Evolutionary conservation across 2,888 invertebrate species (phyloP), one percentile per base, ranked within the genome.

Genomic region (Callyntrura sp.): DNA sequence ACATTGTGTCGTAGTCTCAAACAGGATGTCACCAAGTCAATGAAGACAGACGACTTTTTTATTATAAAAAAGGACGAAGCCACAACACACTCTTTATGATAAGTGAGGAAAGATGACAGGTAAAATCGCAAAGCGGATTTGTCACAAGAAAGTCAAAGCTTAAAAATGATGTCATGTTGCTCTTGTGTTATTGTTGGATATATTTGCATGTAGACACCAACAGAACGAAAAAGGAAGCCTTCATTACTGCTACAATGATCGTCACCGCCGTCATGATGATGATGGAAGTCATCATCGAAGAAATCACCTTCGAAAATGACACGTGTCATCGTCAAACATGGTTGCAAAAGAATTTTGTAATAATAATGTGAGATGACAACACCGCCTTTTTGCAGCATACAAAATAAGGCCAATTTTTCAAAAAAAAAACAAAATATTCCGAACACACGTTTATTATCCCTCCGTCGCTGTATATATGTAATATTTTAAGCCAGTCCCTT

Each of bases 91-190:
- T 1, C 57, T 17, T 57, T n/a, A 4, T 57, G 57, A 57, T 20
- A 57, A 57, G 85, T 25, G n/a, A 83, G 83, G 28, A 70, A 70
- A 85, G 76, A 45, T 20, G 73, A 73, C 55, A 70, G 65, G 23
- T 73, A 73, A 85, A 35, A 35, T 35, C 35, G 35, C 76, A 89
- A 78, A 84, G 85, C 70, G 70, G 90, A 90, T 81, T 90, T 85
- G 85, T 84, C 89, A 78, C 57, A 70, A 35, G 6, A 35, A 35
- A 70, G 70, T 76, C 73, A 51, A 76, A 76, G 73, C 57, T 35
- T 35, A 35, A 35, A 35, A 35, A 35, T 35, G 35, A 35, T 35
- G 35, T 35, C 35, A 35, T 35, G 35, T 35, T 35, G 6, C 35
- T 35, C 35, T 57, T 57, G 57, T 57, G 57, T 57, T 57, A 17